Percentiles rank a stretch among this genome's conserved stretches.
These are phyloP conservation scores for Resseliella maxima DNA, from an alignment of 2,888 invertebrate species.

Conservation along the genomic window DNA sequence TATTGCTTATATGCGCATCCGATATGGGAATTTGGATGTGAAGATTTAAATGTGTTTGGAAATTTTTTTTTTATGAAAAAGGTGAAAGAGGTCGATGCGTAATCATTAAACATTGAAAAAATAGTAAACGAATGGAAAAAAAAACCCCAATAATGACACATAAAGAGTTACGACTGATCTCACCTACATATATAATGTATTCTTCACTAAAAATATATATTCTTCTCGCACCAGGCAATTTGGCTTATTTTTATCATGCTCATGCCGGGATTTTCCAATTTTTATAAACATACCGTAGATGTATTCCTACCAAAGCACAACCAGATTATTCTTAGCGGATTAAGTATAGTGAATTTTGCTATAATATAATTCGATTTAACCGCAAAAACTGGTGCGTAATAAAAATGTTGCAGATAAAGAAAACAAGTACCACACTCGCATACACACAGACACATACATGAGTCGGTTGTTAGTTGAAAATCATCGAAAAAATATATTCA, in stretches of 20 bases:
- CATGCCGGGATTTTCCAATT: not conserved
- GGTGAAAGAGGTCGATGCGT: conserved; percentile 35
- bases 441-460: not conserved
- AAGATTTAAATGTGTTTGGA: no score
- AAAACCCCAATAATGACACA: not conserved
- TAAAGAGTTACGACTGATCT: not conserved
- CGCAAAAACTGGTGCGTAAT: not conserved
- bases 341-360: no score
- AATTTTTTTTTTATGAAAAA: not conserved
- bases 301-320: no score
- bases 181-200: not conserved
- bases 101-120: conserved; percentile 25
- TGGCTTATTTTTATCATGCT: no score
- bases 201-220: no score
- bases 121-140: no score
- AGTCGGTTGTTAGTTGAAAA: no score
- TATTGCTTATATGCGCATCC: no score
- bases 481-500: no score
- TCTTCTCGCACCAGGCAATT: no score
- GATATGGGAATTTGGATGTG: no score
- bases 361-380: not conserved
- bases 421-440: not conserved
- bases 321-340: no score
- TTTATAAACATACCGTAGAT: not conserved
- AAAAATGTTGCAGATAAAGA: not conserved